phyloP scores from a whole-genome alignment of 2,797 vertebrate species.

The Chrysocyon brachyurus region DNA sequence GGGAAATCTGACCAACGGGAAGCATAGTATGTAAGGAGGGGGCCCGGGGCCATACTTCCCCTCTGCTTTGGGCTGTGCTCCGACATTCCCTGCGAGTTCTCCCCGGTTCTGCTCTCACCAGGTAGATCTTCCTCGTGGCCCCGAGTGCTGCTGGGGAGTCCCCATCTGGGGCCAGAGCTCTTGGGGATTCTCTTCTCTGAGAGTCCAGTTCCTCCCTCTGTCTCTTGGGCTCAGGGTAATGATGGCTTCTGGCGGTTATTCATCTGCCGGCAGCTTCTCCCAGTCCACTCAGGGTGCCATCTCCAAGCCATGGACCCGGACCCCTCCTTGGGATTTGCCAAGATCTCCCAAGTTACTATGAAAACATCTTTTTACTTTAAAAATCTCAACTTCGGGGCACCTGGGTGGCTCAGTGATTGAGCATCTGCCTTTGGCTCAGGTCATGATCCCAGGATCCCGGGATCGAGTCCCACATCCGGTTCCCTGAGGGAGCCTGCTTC shows the following conservation, averaged over 20 bases:
- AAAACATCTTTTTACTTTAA: not conserved
- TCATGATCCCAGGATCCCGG: too few relatives aligned
- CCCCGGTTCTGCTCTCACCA: fast-evolving
- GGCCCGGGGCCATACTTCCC: not conserved
- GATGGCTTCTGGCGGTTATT: too few relatives aligned
- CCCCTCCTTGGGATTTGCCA: not conserved
- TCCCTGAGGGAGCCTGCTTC: too few relatives aligned
- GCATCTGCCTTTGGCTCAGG: too few relatives aligned
- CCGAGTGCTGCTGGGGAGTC: not conserved
- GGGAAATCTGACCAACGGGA: not conserved
- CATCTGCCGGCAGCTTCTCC: not conserved
- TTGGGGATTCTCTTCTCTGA: not conserved
- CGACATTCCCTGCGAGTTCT: not conserved
- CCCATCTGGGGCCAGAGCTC: not conserved
- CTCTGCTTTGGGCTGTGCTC: not conserved
- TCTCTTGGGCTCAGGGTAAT: too few relatives aligned
- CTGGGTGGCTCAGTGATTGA: too few relatives aligned
- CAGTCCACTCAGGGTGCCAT: too few relatives aligned
- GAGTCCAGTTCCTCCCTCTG: not conserved
- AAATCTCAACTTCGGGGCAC: not conserved
- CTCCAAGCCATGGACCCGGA: fast-evolving
- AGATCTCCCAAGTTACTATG: not conserved
- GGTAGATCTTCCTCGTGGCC: not conserved
- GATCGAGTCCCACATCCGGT: too few relatives aligned
- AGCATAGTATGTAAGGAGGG: not conserved